A percentile compares a stretch with the other conserved stretches of the same genome.
Evolutionary conservation across 92 coral and sea anemone species (phyloP).

Genomic region (Palythoa heliodiscus): DNA sequence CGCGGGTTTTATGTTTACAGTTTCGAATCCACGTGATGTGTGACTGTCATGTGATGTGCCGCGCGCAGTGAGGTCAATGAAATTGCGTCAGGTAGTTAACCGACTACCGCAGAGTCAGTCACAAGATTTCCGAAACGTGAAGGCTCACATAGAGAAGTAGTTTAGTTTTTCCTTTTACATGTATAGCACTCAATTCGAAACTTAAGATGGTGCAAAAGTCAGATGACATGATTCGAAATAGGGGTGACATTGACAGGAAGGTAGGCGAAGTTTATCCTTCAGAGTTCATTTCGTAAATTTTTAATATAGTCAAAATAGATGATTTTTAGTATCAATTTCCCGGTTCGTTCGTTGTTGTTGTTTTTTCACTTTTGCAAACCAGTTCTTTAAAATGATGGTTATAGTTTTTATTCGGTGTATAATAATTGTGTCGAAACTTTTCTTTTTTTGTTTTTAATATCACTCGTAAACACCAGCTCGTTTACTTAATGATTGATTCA

Average conservation of each 20-base stretch:
- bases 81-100: background rate
- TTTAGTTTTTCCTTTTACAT: background rate
- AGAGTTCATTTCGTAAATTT: too few relatives aligned
- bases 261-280: background rate
- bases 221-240: slow-evolving; percentile 14
- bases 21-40: background rate
- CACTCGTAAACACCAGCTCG: background rate
- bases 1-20: too few relatives aligned
- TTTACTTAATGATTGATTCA: background rate
- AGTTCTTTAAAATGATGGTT: background rate
- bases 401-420: background rate
- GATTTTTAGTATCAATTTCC: background rate
- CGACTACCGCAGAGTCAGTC: background rate
- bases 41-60: slow-evolving; percentile 33
- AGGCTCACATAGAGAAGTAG: background rate
- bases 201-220: slow-evolving; percentile 20
- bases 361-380: background rate
- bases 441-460: background rate
- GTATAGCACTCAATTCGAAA: background rate
- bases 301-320: background rate
- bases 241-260: slow-evolving; percentile 12
- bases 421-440: background rate
- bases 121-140: background rate
- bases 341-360: background rate
- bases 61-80: background rate